These are phyloP conservation scores for Zaprionus vittiger DNA, from an alignment of 1,140 invertebrate species.

Conservation along the genomic window DNA sequence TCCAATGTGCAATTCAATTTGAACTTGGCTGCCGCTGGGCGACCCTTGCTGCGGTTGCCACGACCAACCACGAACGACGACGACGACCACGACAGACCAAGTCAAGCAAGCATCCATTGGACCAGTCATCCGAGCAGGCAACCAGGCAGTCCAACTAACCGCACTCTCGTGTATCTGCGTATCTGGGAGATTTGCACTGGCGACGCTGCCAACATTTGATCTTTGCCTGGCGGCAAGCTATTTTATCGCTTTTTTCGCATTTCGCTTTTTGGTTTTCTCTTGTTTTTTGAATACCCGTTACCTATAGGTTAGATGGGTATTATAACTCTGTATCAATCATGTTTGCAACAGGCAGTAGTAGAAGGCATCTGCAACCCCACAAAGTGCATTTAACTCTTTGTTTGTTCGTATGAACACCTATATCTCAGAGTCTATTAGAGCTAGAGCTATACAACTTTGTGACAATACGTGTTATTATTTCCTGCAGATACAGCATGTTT, in stretches of 20 bases:
- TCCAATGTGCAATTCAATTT: constrained; percentile 64
- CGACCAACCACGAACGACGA: constrained; percentile 12
- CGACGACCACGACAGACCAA: neutral
- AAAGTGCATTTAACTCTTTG: too few species aligned
- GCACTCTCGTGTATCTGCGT: constrained; percentile 71
- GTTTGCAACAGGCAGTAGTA: too few species aligned
- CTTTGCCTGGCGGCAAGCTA: constrained; percentile 71
- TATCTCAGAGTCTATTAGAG: too few species aligned
- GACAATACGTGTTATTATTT: too few species aligned
- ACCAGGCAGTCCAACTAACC: constrained; percentile 44
- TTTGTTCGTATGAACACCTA: too few species aligned
- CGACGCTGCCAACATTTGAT: constrained; percentile 66
- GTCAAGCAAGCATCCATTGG: constrained; percentile 37
- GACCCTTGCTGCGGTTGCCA: constrained; percentile 71
- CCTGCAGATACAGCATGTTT: too few species aligned
- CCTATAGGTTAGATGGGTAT: too few species aligned
- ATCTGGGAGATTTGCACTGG: constrained; percentile 66
- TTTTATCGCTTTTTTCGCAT: constrained; percentile 46
- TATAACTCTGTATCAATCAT: too few species aligned
- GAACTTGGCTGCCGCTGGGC: constrained; percentile 70
- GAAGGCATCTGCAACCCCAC: too few species aligned
- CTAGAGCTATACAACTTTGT: too few species aligned
- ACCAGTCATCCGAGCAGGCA: constrained; percentile 26
- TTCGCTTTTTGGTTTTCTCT: too few species aligned
- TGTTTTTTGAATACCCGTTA: too few species aligned